These are phyloP conservation scores for Rhynchophorus ferrugineus DNA, from an alignment of 1,140 invertebrate species.

Conservation along the genomic window DNA sequence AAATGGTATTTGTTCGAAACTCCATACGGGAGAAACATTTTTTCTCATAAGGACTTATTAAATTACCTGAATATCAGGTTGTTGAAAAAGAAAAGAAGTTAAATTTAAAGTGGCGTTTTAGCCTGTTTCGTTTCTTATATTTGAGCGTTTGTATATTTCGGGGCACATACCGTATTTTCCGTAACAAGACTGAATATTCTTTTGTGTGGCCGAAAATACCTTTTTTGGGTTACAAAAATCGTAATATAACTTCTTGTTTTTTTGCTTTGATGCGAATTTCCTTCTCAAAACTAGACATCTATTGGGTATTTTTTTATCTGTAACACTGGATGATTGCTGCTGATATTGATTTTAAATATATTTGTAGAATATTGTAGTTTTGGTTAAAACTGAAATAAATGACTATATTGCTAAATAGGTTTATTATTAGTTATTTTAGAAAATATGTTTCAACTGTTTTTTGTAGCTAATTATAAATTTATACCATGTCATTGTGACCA, in stretches of 20 bases:
- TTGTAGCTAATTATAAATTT: too few relatives aligned
- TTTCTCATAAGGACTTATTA: not conserved
- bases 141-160: not conserved
- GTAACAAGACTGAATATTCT: conserved; percentile 1
- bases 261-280: not conserved
- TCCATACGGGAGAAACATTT: too few relatives aligned
- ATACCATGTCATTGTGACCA: too few relatives aligned
- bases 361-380: too few relatives aligned
- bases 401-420: too few relatives aligned
- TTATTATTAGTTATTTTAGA: too few relatives aligned
- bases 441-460: too few relatives aligned
- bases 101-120: not conserved
- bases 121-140: not conserved
- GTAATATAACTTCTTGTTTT: conserved; percentile 5
- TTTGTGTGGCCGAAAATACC: conserved; percentile 1
- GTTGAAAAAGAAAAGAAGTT: not conserved
- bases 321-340: too few relatives aligned
- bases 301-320: not conserved
- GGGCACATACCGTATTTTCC: not conserved
- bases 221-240: conserved; percentile 1
- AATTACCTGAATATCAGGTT: not conserved
- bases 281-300: not conserved
- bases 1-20: too few relatives aligned
- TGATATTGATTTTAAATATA: too few relatives aligned
- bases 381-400: too few relatives aligned